These are phyloP conservation scores for Dasyornis broadbenti DNA, from an alignment of 2,113 vertebrate species.

Conservation along the genomic window DNA sequence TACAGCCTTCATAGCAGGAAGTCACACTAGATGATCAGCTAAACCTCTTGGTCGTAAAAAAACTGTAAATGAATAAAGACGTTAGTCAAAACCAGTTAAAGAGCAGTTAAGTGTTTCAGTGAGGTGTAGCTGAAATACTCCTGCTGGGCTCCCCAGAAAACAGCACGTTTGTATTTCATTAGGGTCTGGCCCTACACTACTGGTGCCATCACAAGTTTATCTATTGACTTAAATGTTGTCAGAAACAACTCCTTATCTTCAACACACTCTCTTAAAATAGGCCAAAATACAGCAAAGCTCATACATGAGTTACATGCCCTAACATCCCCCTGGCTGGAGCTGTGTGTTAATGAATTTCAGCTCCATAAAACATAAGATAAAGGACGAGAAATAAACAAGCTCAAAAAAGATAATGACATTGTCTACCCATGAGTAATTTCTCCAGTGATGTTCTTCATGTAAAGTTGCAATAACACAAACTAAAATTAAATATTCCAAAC, in stretches of 20 bases:
- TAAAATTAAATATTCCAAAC: background rate
- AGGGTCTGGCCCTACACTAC: background rate
- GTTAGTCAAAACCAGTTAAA: background rate
- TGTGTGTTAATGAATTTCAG: background rate
- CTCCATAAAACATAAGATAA: background rate
- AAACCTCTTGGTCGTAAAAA: background rate
- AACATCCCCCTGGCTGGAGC: background rate
- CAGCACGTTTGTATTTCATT: background rate
- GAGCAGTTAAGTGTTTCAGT: background rate
- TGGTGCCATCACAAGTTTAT: background rate
- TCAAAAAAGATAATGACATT: background rate
- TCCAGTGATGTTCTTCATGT: background rate
- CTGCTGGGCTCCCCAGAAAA: background rate
- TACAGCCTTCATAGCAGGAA: background rate
- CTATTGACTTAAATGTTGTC: background rate
- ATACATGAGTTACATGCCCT: background rate
- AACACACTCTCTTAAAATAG: background rate
- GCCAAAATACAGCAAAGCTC: background rate
- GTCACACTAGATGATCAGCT: background rate
- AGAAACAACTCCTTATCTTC: background rate
- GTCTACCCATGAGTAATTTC: background rate
- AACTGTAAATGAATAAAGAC: background rate
- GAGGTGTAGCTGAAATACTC: background rate
- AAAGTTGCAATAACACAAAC: background rate
- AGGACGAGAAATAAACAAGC: background rate